Base-by-base conservation (phyloP, 2,797 vertebrate genomes). In the Peromyscus attwateri region DNA sequence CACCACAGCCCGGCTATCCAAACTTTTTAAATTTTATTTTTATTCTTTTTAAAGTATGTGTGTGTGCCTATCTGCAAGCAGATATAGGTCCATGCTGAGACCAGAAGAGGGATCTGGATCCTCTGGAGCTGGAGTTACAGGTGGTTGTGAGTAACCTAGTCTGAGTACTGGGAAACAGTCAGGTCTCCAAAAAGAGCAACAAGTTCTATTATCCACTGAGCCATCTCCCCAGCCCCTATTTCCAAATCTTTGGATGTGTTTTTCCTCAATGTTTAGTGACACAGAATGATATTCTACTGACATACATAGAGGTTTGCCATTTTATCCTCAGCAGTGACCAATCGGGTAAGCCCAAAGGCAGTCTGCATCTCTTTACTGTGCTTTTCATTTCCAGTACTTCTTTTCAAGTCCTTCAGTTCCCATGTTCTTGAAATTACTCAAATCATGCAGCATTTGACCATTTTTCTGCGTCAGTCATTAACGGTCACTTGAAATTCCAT, bases 311-410 rank as follows among this genome's bases (percentile, higher is more conserved):
- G 89, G 12, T 77, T 80, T 55, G 82, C 13, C 8, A 29, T 62
- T 37, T 96, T 29, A 49, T 88, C 66, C 84, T 66, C 34, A 49
- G 40, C 3, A 84, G 31, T 49, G 14, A 71, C 75, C 84, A 85
- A 71, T 55, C 31, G 40, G 43, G 46, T 66, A n/a, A 96, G 13
- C 13, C 31, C 82, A 73, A 89, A 97, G 43, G 31, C 81, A 85
- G 55, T 70, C 27, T 66, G 23, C n/a, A 80, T 75, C 25, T 89
- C 29, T 52, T 89, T 46, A 75, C 1, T 91, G 13, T 73, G 27
- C 57, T 80, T 73, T 80, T 87, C 49, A 87, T 52, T 87, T 90
- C 80, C 66, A 91, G 14, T 11, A 66, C 93, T 96, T 97, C 40
- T 57, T 70, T 87, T 80, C 55, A 4, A 43, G 62, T 93, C 9